phyloP scores from a whole-genome alignment of 2,797 vertebrate genomes.

The Linurgus olivaceus region DNA sequence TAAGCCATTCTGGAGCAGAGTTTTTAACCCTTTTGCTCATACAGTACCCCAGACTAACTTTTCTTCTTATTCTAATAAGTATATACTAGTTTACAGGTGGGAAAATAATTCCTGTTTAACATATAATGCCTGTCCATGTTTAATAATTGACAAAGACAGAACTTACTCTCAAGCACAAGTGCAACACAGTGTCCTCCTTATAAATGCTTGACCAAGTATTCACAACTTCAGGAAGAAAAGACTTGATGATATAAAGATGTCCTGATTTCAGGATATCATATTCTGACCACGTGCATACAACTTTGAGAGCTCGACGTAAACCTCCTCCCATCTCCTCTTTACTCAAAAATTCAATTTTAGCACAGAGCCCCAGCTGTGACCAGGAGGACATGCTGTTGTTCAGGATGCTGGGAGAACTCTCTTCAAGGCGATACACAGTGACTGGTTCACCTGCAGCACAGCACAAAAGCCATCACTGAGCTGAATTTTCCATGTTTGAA shows the following conservation, averaged over 20 bases:
- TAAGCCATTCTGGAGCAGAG: background rate
- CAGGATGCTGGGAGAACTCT: slow-evolving; percentile 95
- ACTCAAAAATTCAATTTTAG: slow-evolving; percentile 98
- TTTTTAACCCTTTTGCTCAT: background rate
- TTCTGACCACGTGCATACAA: slow-evolving; percentile 96
- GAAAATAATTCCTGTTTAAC: background rate
- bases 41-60: background rate
- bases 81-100: background rate
- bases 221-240: slow-evolving; percentile 95
- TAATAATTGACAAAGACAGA: background rate
- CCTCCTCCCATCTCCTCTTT: slow-evolving; percentile 99
- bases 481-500: background rate
- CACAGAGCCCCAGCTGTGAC: slow-evolving; percentile 94
- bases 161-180: slow-evolving; percentile 97
- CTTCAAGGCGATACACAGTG: slow-evolving; percentile 95
- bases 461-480: background rate
- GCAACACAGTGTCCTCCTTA: slow-evolving; percentile 96
- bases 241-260: slow-evolving; percentile 97
- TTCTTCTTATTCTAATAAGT: background rate
- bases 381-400: slow-evolving; percentile 99
- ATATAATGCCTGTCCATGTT: background rate
- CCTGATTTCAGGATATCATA: slow-evolving; percentile 95
- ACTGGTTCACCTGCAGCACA: slow-evolving; percentile 87
- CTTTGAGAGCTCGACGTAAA: slow-evolving; percentile 93
- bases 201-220: slow-evolving; percentile 97